Base-by-base conservation (phyloP, 2,113 vertebrate species). In the Anas platyrhynchos region DNA sequence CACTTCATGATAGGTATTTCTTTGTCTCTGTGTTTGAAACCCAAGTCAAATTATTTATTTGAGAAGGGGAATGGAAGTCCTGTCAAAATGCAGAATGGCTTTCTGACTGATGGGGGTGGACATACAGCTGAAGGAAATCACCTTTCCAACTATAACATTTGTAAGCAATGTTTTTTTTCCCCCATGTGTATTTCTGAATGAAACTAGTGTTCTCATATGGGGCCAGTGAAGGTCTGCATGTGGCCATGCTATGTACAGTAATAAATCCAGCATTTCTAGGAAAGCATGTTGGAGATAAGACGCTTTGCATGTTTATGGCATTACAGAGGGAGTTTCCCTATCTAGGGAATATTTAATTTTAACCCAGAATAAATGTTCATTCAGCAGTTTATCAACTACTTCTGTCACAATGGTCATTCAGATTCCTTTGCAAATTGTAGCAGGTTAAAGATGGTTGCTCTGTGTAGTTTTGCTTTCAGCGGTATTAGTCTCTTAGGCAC, bases 101-200 rank as follows among this genome's bases (percentile, higher is more conserved):
- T 50, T 92, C 80, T 89, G 59, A 79, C 55, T 88, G 55, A 94
- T 81, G 66, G 83, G 86, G 89, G 91, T 87, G 91, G n/a, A 20
- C 31, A 59, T 86, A 94, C 76, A 89, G 15, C 31, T 79, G 93
- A 96, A 98, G 89, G 59, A 98, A 97, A 93, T 97, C 34, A 56
- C 65, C 48, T 94, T 97, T 96, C 90, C 87, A 96, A 76, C 75
- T 96, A 41, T 68, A 97, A 94, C 67, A 56, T 75, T 93, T 89
- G 27, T 56, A 88, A 88, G 43, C 75, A 54, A 89, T 89, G 69
- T 90, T 66, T 71, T 91, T 88, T 89, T 96, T 93, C 80, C 78
- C 86, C 65, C 18, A 7, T 91, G 69, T 67, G 16, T 65, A 76
- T 85, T 69, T 83, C 78, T 96, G 94, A 97, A 97, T 95, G 68